Base-by-base conservation (phyloP, 2,888 invertebrate species). In the Teinopalpus imperialis region DNA sequence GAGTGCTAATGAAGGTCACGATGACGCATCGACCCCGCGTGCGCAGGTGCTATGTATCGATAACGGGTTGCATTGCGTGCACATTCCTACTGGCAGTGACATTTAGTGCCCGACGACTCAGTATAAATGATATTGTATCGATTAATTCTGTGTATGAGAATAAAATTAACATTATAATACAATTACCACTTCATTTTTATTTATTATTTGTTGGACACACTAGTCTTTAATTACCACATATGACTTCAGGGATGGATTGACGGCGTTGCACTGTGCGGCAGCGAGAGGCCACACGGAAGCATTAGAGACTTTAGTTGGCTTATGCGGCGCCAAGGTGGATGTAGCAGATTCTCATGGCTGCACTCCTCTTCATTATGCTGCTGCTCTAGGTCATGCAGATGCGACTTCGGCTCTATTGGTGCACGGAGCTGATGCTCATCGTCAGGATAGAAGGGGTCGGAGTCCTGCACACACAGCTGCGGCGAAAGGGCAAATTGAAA, bases 221-320 rank as follows among this genome's bases (percentile, higher is more conserved):
- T n/a, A n/a, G n/a, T n/a, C n/a, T n/a, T n/a, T n/a, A n/a, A n/a
- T n/a, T n/a, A n/a, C n/a, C n/a, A n/a, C n/a, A n/a, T n/a, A n/a
- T n/a, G n/a, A n/a, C n/a, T n/a, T 24, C 76, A 96, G 96, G 71
- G 98, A 99, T 70, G 98, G 98, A 0, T 86, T 99, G 2, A 98
- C 98, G 40, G 98, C 98, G 0, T 81, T 99, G 14, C 99, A 99
- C 71, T 99, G 99, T 77, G 98, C 98, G 0, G 98, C 99, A 0
- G 98, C 98, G 1, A 91, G 98, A 43, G 99, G 99, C 0, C 98
- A 98, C 73, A 94, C 95, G 0, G 95, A 97, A 66, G 97, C 97
- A 62, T 90, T 98, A 39, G 97, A 98, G 66, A 94, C 95, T 0
- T 78, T 99, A 44, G 92, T 98, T 0, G 95, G 95, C 6, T 85